Evolutionary conservation across 1,140 invertebrate species (phyloP).

Genomic region (Zaprionus gabonicus): DNA sequence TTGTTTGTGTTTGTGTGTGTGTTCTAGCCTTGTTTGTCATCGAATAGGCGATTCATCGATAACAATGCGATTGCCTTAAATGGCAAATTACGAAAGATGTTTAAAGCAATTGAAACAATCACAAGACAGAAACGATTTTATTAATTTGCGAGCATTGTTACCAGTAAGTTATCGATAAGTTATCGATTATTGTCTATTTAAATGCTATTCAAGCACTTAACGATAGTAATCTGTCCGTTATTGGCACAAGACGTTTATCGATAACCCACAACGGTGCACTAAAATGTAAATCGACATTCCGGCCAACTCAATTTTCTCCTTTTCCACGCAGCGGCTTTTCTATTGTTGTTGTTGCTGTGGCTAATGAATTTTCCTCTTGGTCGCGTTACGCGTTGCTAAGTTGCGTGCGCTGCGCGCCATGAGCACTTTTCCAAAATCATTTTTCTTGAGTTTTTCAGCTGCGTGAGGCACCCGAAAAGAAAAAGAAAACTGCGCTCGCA

Average conservation of each 20-base stretch:
- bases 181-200: not conserved
- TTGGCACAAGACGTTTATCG: not conserved
- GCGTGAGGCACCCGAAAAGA: constrained; percentile 55
- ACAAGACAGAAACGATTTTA: not conserved
- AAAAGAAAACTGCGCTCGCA: constrained; percentile 59
- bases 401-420: constrained; percentile 61
- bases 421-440: constrained; percentile 59
- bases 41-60: constrained; percentile 28
- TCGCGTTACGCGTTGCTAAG: constrained; percentile 33
- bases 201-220: not conserved
- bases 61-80: not conserved
- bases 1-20: not conserved
- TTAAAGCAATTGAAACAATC: not conserved
- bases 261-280: not conserved
- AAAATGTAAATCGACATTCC: constrained; percentile 39
- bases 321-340: constrained; percentile 27
- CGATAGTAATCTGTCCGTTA: not conserved
- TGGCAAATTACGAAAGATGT: not conserved
- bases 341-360: constrained; percentile 38
- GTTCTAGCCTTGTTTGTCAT: not conserved
- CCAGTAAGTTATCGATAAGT: not conserved
- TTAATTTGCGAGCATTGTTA: not conserved
- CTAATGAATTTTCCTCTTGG: constrained; percentile 53
- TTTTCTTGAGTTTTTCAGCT: constrained; percentile 46
- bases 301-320: constrained; percentile 32